Evolutionary conservation across 92 coral and sea anemone genomes (phyloP).

Genomic region (Epizoanthus ramosus): DNA sequence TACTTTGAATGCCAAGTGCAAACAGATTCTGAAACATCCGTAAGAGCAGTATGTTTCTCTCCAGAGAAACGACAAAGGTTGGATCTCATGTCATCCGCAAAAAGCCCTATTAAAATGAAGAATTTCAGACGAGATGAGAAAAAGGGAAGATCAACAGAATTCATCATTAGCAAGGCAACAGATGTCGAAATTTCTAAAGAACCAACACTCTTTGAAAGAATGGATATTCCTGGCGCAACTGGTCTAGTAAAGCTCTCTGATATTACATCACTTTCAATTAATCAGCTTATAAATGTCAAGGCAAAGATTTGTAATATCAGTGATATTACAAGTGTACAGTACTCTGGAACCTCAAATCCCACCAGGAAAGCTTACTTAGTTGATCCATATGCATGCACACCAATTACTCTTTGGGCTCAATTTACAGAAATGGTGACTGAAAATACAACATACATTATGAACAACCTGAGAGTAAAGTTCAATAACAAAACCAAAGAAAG

Average conservation of each 20-base stretch:
- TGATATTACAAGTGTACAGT: not conserved
- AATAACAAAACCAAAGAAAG: too few relatives aligned
- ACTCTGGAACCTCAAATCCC: slow-evolving; percentile 3
- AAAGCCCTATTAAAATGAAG: not conserved
- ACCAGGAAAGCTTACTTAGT: not conserved
- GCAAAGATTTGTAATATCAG: not conserved
- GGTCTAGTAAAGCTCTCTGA: not conserved
- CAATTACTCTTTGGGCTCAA: slow-evolving; percentile 4
- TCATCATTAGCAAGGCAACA: slow-evolving; percentile 3
- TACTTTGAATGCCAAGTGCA: slow-evolving; percentile 3
- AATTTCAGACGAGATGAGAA: not conserved
- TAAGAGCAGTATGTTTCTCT: not conserved
- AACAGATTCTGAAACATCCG: not conserved
- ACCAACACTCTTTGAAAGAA: not conserved
- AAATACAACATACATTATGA: slow-evolving; percentile 5
- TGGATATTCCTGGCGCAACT: not conserved
- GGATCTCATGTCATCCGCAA: not conserved
- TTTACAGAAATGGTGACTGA: slow-evolving; percentile 13
- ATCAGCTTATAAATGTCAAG: not conserved
- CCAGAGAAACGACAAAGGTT: not conserved
- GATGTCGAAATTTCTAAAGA: not conserved
- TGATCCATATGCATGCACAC: slow-evolving; percentile 11
- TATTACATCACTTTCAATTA: not conserved
- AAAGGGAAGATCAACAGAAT: not conserved
- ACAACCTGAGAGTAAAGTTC: not conserved